Evolutionary conservation across 2,888 invertebrate species (phyloP).

Genomic region (Parnassius mnemosyne): DNA sequence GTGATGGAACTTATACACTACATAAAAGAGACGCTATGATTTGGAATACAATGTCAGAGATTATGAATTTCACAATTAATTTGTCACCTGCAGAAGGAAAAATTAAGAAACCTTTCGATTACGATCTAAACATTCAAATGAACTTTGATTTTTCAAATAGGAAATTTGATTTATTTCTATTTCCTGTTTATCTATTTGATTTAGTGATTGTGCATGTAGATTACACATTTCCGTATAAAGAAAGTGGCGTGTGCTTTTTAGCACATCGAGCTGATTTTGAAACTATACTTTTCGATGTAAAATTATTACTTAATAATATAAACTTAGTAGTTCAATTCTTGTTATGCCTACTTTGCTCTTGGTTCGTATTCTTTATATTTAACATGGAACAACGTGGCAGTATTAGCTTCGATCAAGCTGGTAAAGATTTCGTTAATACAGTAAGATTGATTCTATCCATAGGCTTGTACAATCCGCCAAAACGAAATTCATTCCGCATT

Average conservation of each 20-base stretch:
- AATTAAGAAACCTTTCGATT: conserved; percentile 52
- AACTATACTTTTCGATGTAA: conserved; percentile 55
- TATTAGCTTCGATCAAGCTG: conserved; percentile 54
- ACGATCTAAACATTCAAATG: conserved; percentile 51
- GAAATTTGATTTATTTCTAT: conserved; percentile 56
- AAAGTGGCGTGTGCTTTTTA: conserved; percentile 65
- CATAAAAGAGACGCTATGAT: conserved; percentile 57
- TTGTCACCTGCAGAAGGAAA: conserved; percentile 40
- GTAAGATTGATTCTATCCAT: conserved; percentile 55
- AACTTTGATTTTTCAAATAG: conserved; percentile 55
- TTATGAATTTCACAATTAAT: conserved; percentile 64
- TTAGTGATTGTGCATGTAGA: conserved; percentile 58
- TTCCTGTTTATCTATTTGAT: conserved; percentile 65
- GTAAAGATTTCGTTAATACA: conserved; percentile 64
- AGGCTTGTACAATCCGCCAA: conserved; percentile 55
- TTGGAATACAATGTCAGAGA: conserved; percentile 56
- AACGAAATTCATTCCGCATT: conserved; percentile 52
- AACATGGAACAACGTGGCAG: conserved; percentile 43
- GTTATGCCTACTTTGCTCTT: conserved; percentile 54
- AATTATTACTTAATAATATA: conserved; percentile 43
- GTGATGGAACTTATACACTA: conserved; percentile 47
- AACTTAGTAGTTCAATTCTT: conserved; percentile 40
- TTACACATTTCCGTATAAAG: conserved; percentile 53
- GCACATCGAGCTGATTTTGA: conserved; percentile 61
- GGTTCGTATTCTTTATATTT: conserved; percentile 57